phyloP scores from a whole-genome alignment of 1,140 invertebrate species.

The Drosophila lowei region DNA sequence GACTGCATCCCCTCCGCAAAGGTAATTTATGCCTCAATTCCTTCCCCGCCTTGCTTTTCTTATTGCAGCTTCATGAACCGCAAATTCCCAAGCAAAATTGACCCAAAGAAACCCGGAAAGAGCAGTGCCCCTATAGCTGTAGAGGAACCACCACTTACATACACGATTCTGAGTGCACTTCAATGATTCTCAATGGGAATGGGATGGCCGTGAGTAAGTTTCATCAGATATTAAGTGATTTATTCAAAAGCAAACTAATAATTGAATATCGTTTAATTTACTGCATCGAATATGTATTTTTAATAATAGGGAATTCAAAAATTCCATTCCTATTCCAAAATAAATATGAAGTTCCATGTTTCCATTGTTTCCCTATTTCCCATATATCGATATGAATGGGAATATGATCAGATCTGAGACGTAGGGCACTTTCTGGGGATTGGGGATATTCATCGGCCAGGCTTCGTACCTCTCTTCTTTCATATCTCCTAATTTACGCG shows the following conservation, averaged over 20 bases:
- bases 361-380: neutral
- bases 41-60: neutral
- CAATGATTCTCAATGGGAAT: constrained; percentile 31
- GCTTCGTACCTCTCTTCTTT: constrained; percentile 18
- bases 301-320: neutral
- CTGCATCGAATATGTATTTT: constrained; percentile 1
- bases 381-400: no score
- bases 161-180: constrained; percentile 18
- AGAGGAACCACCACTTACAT: constrained; percentile 24
- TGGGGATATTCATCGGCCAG: neutral
- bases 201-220: neutral
- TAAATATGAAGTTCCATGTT: neutral
- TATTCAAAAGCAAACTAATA: constrained; percentile 32
- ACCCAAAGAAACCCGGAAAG: constrained; percentile 29
- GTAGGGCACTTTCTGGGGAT: no score
- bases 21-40: constrained; percentile 64
- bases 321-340: no score
- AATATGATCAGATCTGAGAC: no score
- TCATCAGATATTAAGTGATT: constrained; percentile 44
- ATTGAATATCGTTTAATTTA: constrained; percentile 42
- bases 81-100: constrained; percentile 71
- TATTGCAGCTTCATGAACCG: constrained; percentile 39
- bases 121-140: constrained; percentile 28
- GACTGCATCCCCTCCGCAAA: constrained; percentile 54
- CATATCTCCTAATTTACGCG: constrained; percentile 73